phyloP scores from a whole-genome alignment of 2,113 vertebrate species.

The Trematomus loennbergii region DNA sequence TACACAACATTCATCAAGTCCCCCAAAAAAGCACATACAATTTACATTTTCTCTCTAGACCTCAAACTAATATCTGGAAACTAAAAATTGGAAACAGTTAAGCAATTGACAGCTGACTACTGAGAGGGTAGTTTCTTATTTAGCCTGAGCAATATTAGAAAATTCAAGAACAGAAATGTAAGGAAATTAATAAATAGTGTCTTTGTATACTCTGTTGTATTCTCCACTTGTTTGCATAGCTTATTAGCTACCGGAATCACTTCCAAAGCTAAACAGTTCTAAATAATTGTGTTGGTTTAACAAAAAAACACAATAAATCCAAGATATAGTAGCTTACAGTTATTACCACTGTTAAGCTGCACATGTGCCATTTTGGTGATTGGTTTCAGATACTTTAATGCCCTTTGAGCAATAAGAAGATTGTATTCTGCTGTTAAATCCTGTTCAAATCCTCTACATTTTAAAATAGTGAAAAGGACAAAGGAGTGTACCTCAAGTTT shows the following conservation, averaged over 20 bases:
- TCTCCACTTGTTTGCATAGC: not conserved
- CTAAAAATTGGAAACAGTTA: not conserved
- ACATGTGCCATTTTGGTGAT: not conserved
- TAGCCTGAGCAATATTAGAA: not conserved
- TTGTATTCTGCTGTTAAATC: not conserved
- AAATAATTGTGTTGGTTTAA: not conserved
- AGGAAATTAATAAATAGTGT: not conserved
- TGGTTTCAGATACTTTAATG: not conserved
- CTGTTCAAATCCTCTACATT: not conserved
- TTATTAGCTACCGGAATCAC: not conserved
- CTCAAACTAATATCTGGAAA: conserved; percentile 1
- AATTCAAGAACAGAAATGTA: not conserved
- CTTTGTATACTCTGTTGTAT: not conserved
- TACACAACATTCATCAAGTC: conserved; percentile 20
- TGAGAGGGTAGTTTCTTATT: not conserved
- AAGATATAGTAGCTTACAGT: too few relatives aligned
- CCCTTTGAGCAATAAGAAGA: not conserved
- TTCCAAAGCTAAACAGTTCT: not conserved
- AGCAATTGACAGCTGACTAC: not conserved
- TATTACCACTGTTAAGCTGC: not conserved
- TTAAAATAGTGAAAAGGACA: not conserved
- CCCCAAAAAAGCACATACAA: conserved; percentile 3
- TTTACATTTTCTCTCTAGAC: not conserved
- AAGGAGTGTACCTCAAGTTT: not conserved
- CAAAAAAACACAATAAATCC: too few relatives aligned